These are phyloP conservation scores for cattle (Bos taurus) DNA, from an alignment of 2,113 vertebrate species.

Conservation along the genomic window DNA sequence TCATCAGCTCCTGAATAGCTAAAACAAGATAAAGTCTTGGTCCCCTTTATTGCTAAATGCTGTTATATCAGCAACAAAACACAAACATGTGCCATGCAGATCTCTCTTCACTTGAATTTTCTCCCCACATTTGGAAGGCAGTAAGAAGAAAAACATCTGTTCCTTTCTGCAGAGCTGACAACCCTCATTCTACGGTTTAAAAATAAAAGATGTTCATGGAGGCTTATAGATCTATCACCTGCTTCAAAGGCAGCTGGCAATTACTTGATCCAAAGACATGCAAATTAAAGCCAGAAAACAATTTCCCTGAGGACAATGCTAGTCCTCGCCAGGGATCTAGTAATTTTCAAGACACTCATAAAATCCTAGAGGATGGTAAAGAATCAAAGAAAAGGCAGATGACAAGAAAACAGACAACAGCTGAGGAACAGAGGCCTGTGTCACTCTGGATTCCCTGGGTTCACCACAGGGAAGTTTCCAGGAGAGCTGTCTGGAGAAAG, in stretches of 20 bases:
- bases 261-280: slow-evolving; percentile 36
- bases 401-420: background rate
- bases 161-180: background rate
- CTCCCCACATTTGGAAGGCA: background rate
- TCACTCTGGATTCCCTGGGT: background rate
- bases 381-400: background rate
- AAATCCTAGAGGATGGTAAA: background rate
- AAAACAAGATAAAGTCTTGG: background rate
- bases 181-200: slow-evolving; percentile 45
- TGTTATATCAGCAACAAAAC: background rate
- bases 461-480: background rate
- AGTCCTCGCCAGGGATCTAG: background rate
- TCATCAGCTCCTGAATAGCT: background rate
- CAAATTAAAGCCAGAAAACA: slow-evolving; percentile 51
- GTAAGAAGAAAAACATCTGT: slow-evolving; percentile 31
- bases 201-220: slow-evolving; percentile 33
- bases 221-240: slow-evolving; percentile 65
- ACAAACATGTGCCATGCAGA: background rate
- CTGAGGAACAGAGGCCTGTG: background rate
- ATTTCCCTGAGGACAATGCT: slow-evolving; percentile 39
- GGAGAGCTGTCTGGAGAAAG: background rate
- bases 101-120: slow-evolving; percentile 15
- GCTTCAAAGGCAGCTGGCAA: slow-evolving; percentile 57
- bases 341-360: background rate
- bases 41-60: background rate